Conservation (phyloP, 2,113 vertebrate species). For the Gymnocephalus cernua region DNA sequence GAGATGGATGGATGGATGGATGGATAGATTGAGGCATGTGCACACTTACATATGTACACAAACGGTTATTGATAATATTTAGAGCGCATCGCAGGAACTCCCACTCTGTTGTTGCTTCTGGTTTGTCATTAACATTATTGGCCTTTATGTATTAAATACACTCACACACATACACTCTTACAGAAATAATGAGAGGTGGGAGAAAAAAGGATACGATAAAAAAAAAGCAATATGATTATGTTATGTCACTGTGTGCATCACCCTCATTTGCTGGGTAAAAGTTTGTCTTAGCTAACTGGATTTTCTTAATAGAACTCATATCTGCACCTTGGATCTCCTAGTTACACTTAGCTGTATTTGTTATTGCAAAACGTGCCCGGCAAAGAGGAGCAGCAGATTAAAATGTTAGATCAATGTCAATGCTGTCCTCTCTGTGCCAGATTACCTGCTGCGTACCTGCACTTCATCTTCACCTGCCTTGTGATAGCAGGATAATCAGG, state of each 20-base stretch:
- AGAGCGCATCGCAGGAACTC: conserved; percentile 67
- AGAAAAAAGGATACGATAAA: conserved; percentile 5
- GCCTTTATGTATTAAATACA: conserved; percentile 32
- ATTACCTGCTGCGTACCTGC: conserved; percentile 65
- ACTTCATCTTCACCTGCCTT: conserved; percentile 55
- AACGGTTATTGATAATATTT: conserved; percentile 69
- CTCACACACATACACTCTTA: background rate
- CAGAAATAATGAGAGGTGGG: background rate
- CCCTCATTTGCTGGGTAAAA: conserved; percentile 35
- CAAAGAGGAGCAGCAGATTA: conserved; percentile 74
- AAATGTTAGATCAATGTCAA: conserved; percentile 78
- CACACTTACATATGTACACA: conserved; percentile 3
- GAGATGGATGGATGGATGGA: conserved; percentile 28
- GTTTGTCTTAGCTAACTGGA: conserved; percentile 52
- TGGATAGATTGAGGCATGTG: conserved; percentile 14
- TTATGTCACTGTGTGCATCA: conserved; percentile 11
- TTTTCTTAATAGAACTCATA: conserved; percentile 57
- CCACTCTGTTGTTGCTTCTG: conserved; percentile 55
- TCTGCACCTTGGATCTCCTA: conserved; percentile 34
- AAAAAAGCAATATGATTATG: conserved; percentile 18
- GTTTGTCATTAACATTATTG: conserved; percentile 54
- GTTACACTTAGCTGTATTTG: conserved; percentile 48
- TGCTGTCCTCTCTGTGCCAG: conserved; percentile 57
- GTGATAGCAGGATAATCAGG: conserved; percentile 40
- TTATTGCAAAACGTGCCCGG: conserved; percentile 67